phyloP scores from a whole-genome alignment of 1,140 invertebrate species.

The Pseudomyrmex cubaensis region DNA sequence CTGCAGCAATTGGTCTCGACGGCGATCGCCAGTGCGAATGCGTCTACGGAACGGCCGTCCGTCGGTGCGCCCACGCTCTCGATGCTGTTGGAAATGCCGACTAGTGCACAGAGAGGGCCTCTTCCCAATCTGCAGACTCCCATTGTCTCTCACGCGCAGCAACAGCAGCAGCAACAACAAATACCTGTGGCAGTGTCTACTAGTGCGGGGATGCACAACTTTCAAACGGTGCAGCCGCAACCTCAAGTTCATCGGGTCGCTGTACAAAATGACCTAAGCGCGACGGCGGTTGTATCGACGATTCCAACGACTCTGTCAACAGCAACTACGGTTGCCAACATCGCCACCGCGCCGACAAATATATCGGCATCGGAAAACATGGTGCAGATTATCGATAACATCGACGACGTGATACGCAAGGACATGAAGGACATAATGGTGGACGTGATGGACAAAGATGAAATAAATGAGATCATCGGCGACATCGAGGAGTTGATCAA shows the following conservation, averaged over 20 bases:
- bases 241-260: conserved; percentile 46
- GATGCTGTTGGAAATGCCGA: conserved; percentile 87
- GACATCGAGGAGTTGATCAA: conserved; percentile 84
- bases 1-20: conserved; percentile 83
- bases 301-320: conserved; percentile 3
- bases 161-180: conserved; percentile 34
- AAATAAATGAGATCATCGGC: conserved; percentile 84
- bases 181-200: background rate
- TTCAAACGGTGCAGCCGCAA: conserved; percentile 48
- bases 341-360: conserved; percentile 62
- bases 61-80: conserved; percentile 88
- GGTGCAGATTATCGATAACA: conserved; percentile 82
- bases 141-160: background rate
- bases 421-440: conserved; percentile 83
- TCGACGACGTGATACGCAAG: conserved; percentile 83
- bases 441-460: conserved; percentile 83
- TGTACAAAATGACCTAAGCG: conserved; percentile 51
- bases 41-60: conserved; percentile 85
- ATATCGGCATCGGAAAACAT: conserved; percentile 78
- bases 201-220: conserved; percentile 20
- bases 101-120: conserved; percentile 76
- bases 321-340: conserved; percentile 14
- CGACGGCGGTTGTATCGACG: background rate
- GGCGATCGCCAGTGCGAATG: conserved; percentile 77
- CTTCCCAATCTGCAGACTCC: conserved; percentile 72